Evolutionary conservation across 2,797 vertebrate species (phyloP).

Genomic region (Odontamblyopus rebecca): DNA sequence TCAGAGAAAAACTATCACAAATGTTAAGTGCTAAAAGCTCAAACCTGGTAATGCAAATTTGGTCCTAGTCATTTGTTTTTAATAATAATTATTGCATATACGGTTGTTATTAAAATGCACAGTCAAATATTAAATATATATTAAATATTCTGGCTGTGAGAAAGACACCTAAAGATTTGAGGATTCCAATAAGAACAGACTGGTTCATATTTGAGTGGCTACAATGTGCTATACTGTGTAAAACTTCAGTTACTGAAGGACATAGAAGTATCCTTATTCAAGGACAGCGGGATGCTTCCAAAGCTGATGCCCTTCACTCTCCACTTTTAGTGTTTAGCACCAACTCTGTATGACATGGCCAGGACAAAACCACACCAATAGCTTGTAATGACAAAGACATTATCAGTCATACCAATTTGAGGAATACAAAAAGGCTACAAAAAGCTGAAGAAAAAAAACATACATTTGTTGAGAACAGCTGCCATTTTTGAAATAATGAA

Average conservation of each 20-base stretch:
- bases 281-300: slow-evolving; percentile 33
- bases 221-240: slow-evolving; percentile 13
- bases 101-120: not conserved
- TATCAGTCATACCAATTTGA: slow-evolving; percentile 77
- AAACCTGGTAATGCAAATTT: slow-evolving; percentile 26
- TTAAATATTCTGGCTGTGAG: not conserved
- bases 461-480: slow-evolving; percentile 73
- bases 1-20: not conserved
- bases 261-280: slow-evolving; percentile 18
- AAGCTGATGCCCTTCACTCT: slow-evolving; percentile 27
- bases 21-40: slow-evolving; percentile 30
- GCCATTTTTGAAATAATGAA: slow-evolving; percentile 81
- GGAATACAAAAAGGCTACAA: slow-evolving; percentile 54
- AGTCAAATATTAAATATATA: not conserved
- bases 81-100: not conserved
- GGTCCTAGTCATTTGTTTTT: slow-evolving; percentile 4
- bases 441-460: slow-evolving; percentile 33
- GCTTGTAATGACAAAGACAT: slow-evolving; percentile 61
- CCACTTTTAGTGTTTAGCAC: slow-evolving; percentile 34
- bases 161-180: not conserved
- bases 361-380: slow-evolving; percentile 51
- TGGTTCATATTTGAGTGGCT: slow-evolving; percentile 3
- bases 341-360: slow-evolving; percentile 50
- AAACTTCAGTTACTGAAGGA: slow-evolving; percentile 55
- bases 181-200: slow-evolving; percentile 2